A percentile compares a stretch with the other conserved stretches of the same genome.
Evolutionary conservation across 2,113 vertebrate species (phyloP).

Genomic region (Antechinus stuartii): DNA sequence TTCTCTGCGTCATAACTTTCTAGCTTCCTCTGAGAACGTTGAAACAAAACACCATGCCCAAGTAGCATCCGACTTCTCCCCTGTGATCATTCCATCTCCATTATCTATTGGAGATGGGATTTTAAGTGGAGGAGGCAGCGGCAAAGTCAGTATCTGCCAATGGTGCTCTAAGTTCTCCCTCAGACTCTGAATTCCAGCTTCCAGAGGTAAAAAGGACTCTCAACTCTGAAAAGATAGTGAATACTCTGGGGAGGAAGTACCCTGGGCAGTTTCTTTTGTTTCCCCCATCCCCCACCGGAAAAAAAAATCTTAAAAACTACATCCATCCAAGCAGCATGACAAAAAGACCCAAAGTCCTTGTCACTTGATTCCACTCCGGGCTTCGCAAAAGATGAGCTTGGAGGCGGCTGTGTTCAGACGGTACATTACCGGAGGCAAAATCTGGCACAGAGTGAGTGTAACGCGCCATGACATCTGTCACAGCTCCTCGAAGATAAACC

Average conservation of each 20-base stretch:
- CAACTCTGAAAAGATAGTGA: neutral
- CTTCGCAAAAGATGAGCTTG: slow-evolving; percentile 72
- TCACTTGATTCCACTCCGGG: slow-evolving; percentile 75
- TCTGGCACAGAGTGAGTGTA: slow-evolving; percentile 77
- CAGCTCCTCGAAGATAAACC: slow-evolving; percentile 73
- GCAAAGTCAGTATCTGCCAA: rapidly evolving
- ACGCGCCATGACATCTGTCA: slow-evolving; percentile 85
- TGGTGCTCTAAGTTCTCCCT: rapidly evolving
- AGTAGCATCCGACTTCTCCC: neutral
- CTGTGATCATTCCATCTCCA: neutral
- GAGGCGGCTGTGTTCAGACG: slow-evolving; percentile 71
- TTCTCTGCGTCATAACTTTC: neutral
- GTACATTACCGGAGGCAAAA: slow-evolving; percentile 75
- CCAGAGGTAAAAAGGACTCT: neutral
- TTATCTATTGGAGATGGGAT: neutral
- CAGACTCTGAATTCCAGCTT: neutral
- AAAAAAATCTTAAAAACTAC: slow-evolving; percentile 2
- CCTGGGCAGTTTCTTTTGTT: slow-evolving; percentile 36
- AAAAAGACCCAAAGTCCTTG: slow-evolving; percentile 68
- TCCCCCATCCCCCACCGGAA: slow-evolving; percentile 56
- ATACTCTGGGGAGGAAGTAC: slow-evolving; percentile 11
- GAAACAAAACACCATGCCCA: neutral
- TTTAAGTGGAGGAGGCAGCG: neutral
- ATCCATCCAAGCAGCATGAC: slow-evolving; percentile 66
- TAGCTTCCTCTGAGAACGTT: neutral